phyloP scores from a whole-genome alignment of 2,113 vertebrate genomes.

The Perccottus glenii region DNA sequence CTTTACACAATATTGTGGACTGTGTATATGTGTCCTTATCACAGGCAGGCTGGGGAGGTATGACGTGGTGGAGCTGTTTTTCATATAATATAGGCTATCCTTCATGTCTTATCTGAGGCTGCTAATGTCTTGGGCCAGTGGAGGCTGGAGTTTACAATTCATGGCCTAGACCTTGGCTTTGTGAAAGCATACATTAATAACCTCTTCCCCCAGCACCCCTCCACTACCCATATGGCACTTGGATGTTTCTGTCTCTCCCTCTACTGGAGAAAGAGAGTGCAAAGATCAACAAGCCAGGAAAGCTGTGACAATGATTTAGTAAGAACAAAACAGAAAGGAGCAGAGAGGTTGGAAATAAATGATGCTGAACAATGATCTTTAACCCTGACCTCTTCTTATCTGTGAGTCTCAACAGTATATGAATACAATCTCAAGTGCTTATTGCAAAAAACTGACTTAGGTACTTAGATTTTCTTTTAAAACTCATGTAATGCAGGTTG shows the following conservation, averaged over 20 bases:
- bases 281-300: slow-evolving; percentile 48
- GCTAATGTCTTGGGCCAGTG: slow-evolving; percentile 82
- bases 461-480: no score
- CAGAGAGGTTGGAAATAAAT: slow-evolving; percentile 13
- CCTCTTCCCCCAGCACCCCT: slow-evolving; percentile 64
- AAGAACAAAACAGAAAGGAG: slow-evolving; percentile 6
- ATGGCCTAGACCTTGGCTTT: slow-evolving; percentile 85
- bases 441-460: neutral
- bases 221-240: slow-evolving; percentile 41
- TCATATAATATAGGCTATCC: slow-evolving; percentile 80
- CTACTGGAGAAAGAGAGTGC: neutral
- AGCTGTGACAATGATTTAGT: slow-evolving; percentile 44
- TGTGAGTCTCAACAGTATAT: slow-evolving; percentile 35
- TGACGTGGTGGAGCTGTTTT: slow-evolving; percentile 54
- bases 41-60: neutral
- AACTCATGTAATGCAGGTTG: no score
- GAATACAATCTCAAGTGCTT: slow-evolving; percentile 9
- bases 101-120: slow-evolving; percentile 83
- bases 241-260: slow-evolving; percentile 36
- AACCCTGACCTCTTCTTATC: slow-evolving; percentile 42
- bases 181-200: slow-evolving; percentile 86
- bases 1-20: neutral
- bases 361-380: slow-evolving; percentile 19
- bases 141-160: slow-evolving; percentile 80
- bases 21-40: slow-evolving; percentile 18